Evolutionary conservation across 2,888 invertebrate genomes (phyloP).

Genomic region (Hymenopus coronatus): DNA sequence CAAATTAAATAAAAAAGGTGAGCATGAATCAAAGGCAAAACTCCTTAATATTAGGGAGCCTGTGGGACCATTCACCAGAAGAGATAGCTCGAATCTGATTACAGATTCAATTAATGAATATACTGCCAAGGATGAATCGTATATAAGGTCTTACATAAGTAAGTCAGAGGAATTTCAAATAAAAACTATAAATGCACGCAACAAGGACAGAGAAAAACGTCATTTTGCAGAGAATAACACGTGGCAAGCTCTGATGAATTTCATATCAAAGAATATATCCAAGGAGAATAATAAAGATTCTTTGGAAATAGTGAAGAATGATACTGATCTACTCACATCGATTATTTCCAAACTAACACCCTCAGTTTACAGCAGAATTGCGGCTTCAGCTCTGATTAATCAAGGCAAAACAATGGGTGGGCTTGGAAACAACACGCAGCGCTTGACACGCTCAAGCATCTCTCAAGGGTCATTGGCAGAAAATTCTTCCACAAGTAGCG

Average conservation of each 20-base stretch:
- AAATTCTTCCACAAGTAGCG: background rate
- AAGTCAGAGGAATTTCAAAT: background rate
- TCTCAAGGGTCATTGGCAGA: background rate
- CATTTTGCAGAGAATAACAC: background rate
- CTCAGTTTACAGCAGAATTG: background rate
- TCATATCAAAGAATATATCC: background rate
- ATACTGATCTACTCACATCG: background rate
- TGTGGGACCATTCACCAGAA: background rate
- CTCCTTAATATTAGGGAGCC: background rate
- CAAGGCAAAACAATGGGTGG: background rate
- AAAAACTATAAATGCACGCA: background rate
- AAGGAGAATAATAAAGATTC: background rate
- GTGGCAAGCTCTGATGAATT: background rate
- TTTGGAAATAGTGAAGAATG: background rate
- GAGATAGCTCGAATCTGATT: background rate
- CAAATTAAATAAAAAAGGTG: background rate
- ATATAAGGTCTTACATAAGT: background rate
- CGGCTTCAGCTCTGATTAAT: background rate
- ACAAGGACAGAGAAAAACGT: background rate
- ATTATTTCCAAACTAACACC: background rate
- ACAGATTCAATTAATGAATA: background rate
- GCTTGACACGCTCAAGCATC: background rate
- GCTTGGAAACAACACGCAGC: background rate
- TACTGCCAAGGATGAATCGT: background rate
- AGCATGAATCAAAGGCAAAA: background rate